phyloP scores from a whole-genome alignment of 2,888 invertebrate genomes.

The Dryocosmus kuriphilus region DNA sequence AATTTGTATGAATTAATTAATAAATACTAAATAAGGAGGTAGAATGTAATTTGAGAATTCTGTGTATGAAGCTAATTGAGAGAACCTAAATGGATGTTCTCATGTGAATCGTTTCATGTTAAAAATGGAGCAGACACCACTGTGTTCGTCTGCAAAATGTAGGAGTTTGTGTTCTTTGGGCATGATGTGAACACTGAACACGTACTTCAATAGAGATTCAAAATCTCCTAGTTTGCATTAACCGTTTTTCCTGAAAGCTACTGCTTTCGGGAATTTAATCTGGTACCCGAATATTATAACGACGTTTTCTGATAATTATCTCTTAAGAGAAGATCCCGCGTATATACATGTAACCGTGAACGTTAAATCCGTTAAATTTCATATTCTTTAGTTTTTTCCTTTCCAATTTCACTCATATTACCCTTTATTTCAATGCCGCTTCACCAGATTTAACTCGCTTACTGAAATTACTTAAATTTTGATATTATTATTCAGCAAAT shows the following conservation, averaged over 20 bases:
- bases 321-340: slow-evolving; percentile 1
- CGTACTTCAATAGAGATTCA: slow-evolving; percentile 1
- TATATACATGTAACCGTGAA: slow-evolving; percentile 2
- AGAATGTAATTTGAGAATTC: not conserved
- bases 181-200: not conserved
- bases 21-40: not conserved
- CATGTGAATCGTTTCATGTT: not conserved
- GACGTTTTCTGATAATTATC: slow-evolving; percentile 26
- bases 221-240: not conserved
- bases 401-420: not conserved
- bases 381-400: not conserved
- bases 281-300: slow-evolving; percentile 8
- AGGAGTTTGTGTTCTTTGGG: not conserved
- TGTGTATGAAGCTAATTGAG: not conserved
- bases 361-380: slow-evolving; percentile 5
- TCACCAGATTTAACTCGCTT: not conserved
- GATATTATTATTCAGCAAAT: not conserved
- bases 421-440: not conserved
- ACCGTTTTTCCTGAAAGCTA: not conserved
- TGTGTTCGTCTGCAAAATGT: not conserved
- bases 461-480: not conserved
- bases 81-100: not conserved
- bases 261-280: slow-evolving; percentile 18
- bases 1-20: not conserved
- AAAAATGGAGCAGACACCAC: not conserved